A percentile compares a stretch with the other conserved stretches of the same genome.
phyloP scores from a whole-genome alignment of 2,797 vertebrate genomes.

The Acipenser transmontanus region DNA sequence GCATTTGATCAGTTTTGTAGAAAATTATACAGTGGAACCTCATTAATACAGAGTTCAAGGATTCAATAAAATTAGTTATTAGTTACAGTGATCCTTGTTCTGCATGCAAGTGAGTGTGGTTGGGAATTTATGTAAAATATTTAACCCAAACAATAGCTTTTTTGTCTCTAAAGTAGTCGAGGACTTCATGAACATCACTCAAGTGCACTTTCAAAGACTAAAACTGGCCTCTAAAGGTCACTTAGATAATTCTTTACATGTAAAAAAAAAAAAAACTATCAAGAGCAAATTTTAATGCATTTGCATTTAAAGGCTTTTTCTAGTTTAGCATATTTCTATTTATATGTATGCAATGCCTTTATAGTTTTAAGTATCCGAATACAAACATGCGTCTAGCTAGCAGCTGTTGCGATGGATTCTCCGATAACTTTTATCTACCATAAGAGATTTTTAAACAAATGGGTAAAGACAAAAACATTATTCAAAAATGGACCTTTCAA shows the following conservation, averaged over 20 bases:
- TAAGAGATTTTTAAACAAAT: too few species aligned
- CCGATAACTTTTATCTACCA: too few species aligned
- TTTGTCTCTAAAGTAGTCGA: conserved; percentile 30
- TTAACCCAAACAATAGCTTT: conserved; percentile 42
- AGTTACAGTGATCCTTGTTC: conserved; percentile 13
- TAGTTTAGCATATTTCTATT: too few species aligned
- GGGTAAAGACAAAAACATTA: too few species aligned
- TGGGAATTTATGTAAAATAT: conserved; percentile 3
- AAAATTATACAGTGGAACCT: conserved; percentile 18
- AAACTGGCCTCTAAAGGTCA: conserved; percentile 30
- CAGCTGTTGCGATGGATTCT: too few species aligned
- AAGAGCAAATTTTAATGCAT: too few species aligned
- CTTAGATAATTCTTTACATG: conserved; percentile 31
- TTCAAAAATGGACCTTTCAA: too few species aligned
- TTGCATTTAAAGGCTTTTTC: too few species aligned
- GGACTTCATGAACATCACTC: conserved; percentile 44
- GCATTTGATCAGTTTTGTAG: conserved; percentile 9
- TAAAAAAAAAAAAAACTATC: conserved; percentile 1
- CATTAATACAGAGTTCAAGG: conserved; percentile 17
- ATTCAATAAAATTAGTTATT: conserved; percentile 4
- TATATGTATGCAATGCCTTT: too few species aligned
- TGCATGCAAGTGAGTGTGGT: conserved; percentile 6
- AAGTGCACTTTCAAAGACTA: conserved; percentile 41
- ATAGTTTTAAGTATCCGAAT: too few species aligned
- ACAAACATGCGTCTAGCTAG: too few species aligned